A percentile compares a stretch with the other conserved stretches of the same genome.
phyloP scores from a whole-genome alignment of 2,888 invertebrate species.

The Stomorhina lunata region DNA sequence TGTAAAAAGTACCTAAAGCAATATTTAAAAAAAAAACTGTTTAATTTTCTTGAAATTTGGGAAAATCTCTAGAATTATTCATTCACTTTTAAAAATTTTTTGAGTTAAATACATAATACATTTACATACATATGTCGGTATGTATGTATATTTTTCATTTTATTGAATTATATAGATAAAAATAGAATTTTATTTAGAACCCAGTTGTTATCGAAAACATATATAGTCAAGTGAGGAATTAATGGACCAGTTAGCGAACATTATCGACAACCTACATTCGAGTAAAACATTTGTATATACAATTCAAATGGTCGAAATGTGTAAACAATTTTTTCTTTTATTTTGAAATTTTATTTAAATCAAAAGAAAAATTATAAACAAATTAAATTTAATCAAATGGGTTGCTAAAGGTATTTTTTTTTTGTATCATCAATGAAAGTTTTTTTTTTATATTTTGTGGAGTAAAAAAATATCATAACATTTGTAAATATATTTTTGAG shows the following conservation, averaged over 20 bases:
- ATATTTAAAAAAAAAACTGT: no score
- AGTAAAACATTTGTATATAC: background rate
- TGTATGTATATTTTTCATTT: no score
- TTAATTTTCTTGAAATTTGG: background rate
- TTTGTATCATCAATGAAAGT: no score
- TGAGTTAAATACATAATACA: no score
- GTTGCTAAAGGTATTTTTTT: no score
- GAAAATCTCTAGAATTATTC: background rate
- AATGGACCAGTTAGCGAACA: background rate
- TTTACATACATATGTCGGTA: no score
- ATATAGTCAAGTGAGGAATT: background rate
- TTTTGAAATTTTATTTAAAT: no score
- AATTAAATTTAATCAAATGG: conserved; percentile 8
- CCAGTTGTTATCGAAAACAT: background rate
- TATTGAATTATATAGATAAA: background rate
- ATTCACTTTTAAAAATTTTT: background rate
- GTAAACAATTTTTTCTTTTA: background rate
- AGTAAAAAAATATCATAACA: no score
- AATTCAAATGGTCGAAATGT: background rate
- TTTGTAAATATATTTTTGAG: no score
- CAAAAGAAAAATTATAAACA: conserved; percentile 37
- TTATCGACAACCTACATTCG: background rate
- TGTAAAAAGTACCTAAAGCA: no score
- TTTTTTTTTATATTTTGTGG: no score
- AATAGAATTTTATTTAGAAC: background rate